Base-by-base conservation (phyloP, 2,888 invertebrate genomes). In the Lithophane leautieri region DNA sequence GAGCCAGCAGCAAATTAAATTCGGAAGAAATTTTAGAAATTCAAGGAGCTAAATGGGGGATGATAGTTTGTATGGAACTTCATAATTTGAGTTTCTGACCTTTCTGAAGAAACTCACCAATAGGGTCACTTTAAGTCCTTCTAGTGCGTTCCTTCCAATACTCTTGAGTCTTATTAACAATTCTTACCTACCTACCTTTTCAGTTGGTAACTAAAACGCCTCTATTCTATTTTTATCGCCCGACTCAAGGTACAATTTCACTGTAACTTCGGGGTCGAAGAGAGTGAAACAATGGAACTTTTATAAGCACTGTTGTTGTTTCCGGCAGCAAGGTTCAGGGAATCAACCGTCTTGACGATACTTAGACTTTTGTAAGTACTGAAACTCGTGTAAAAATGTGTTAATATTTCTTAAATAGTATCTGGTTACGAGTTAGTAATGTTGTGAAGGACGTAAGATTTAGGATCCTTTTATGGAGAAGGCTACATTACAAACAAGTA, bases 271-370 rank as follows among this genome's bases (percentile, higher is more conserved):
- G 78, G 75, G 70, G 73, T 58, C 73, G 66, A 19, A 40, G 60
- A 71, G 58, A 82, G 69, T 74, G 63, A 71, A 72, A 76, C 78
- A 78, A 72, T 81, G 42, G 72, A 84, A 86, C 58, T 86, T 86
- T 68, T 73, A 22, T 73, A 84, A 85, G 84, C 47, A 84, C 75
- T 70, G 73, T 86, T 86, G 79, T 86, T 86, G 76, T 84, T 86
- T 65, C 25, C 25, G 8, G 42, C 9, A 25, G 66, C 58, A 78
- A 82, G 68, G 44, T 74, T 76, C 75, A 44, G 70, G 58, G 70
- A 75, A 74, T 73, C 75, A 67, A 67, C 47, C 62, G 2, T 42
- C 47, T 77, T 67, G 72, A 63, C 14, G 62, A 69, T 79, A 83
- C 70, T 85, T 77, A 70, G 58, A 79, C 60, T 69, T 56, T 67